phyloP scores from a whole-genome alignment of 2,113 vertebrate species.

The Bolborhynchus lineola region DNA sequence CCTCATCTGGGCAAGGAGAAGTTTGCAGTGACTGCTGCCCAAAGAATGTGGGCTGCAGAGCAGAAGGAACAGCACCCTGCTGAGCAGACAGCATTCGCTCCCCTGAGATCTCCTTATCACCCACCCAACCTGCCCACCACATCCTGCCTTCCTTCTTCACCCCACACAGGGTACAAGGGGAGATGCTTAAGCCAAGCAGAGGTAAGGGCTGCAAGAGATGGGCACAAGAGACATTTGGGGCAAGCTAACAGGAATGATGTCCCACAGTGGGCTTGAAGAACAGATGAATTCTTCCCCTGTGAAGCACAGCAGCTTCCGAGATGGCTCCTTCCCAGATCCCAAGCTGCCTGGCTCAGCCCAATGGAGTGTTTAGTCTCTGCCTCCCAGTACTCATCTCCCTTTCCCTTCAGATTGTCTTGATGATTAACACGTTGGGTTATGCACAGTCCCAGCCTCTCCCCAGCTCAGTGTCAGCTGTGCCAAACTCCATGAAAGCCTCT shows the following conservation, averaged over 20 bases:
- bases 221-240: not conserved
- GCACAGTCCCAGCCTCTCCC: not conserved
- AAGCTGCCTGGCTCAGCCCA: not conserved
- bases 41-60: not conserved
- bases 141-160: not conserved
- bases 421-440: not conserved
- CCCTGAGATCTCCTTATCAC: rapidly evolving
- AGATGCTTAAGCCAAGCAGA: not conserved
- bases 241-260: not conserved
- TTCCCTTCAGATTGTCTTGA: not conserved
- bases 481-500: not conserved
- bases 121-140: not conserved
- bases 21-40: not conserved
- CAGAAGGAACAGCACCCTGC: not conserved
- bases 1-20: not conserved
- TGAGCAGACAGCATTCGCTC: not conserved
- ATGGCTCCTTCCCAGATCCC: not conserved
- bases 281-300: not conserved
- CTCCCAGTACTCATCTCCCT: not conserved
- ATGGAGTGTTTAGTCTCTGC: not conserved
- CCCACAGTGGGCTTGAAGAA: not conserved
- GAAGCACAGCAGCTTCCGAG: not conserved
- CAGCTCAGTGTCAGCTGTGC: not conserved
- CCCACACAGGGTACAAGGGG: not conserved
- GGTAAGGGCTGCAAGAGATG: not conserved